These are phyloP conservation scores for Diadophis punctatus DNA, from an alignment of 2,113 vertebrate genomes.

Conservation along the genomic window DNA sequence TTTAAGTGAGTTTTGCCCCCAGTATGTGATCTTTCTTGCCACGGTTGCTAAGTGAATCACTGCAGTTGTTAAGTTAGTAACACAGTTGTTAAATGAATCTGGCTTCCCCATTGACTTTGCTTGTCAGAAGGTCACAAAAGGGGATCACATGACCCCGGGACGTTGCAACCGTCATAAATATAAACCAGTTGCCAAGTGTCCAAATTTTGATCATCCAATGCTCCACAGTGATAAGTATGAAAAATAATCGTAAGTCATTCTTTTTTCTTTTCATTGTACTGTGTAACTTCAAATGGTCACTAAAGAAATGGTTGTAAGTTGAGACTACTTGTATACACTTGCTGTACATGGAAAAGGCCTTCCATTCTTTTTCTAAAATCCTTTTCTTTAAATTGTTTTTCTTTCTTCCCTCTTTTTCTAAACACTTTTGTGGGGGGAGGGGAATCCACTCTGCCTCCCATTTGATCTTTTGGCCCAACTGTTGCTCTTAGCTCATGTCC, in stretches of 20 bases:
- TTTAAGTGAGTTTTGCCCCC: background rate
- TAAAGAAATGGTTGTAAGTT: background rate
- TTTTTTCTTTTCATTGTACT: background rate
- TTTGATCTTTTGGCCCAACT: background rate
- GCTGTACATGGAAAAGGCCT: background rate
- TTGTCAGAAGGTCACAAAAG: background rate
- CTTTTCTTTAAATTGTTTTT: background rate
- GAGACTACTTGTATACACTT: background rate
- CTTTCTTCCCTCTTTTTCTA: background rate
- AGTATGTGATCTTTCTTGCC: background rate
- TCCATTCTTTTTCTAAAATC: background rate
- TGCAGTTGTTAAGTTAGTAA: background rate
- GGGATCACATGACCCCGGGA: background rate
- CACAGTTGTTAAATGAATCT: background rate
- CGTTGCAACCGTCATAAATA: background rate
- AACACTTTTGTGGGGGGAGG: background rate
- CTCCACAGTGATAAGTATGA: background rate
- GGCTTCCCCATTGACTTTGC: background rate
- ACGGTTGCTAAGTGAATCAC: background rate
- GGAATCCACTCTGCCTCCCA: background rate
- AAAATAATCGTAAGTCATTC: background rate
- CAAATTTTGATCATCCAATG: background rate
- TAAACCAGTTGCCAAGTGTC: background rate
- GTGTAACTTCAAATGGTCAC: background rate
- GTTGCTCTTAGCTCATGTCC: background rate